phyloP scores from a whole-genome alignment of 2,113 vertebrate genomes.

The Antechinus flavipes region DNA sequence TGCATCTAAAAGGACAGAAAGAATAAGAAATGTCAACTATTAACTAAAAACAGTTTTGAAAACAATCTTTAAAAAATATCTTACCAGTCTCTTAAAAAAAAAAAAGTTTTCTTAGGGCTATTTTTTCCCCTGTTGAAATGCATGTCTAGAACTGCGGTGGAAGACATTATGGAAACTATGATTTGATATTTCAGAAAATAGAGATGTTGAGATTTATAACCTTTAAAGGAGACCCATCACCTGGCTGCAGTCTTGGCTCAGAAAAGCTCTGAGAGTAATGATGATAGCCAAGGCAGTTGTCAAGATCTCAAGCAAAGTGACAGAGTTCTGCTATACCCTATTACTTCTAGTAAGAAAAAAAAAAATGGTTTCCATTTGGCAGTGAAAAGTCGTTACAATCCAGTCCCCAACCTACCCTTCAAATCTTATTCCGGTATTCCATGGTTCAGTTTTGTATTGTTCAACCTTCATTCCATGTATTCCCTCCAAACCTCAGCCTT shows the following conservation, averaged over 20 bases:
- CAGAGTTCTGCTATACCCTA: background rate
- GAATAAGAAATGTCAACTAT: background rate
- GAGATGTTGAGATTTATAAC: background rate
- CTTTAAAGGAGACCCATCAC: background rate
- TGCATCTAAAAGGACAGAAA: slow-evolving; percentile 92
- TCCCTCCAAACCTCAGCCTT: background rate
- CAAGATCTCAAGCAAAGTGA: background rate
- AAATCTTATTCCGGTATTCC: background rate
- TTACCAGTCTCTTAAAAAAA: background rate
- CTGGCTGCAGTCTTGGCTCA: background rate
- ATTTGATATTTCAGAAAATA: background rate
- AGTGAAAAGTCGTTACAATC: background rate
- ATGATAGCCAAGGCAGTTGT: background rate
- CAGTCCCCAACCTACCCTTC: background rate
- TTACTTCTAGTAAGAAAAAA: background rate
- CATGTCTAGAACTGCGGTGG: background rate
- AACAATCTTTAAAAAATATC: background rate
- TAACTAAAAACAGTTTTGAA: background rate
- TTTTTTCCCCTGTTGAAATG: background rate
- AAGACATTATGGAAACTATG: background rate
- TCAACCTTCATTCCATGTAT: background rate
- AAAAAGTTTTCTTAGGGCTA: background rate
- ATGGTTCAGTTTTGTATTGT: background rate
- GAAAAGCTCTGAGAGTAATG: background rate
- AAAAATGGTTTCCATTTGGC: background rate